Evolutionary conservation across 2,797 vertebrate genomes (phyloP), one percentile per base, ranked within the genome.

Genomic region (Centroberyx gerrardi): DNA sequence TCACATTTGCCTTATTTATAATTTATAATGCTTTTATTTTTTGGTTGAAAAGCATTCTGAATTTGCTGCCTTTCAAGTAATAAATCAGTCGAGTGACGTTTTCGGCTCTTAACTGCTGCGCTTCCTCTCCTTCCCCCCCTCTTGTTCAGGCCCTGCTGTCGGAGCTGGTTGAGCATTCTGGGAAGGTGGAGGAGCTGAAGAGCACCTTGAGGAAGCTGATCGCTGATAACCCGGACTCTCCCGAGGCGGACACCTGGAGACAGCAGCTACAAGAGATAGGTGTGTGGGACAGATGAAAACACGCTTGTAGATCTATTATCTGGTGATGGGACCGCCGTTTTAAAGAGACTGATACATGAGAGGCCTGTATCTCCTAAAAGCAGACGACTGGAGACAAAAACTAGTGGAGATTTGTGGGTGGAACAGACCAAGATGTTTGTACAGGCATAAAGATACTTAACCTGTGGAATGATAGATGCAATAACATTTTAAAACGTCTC

Each of bases 241-340:
- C 97, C 3, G 98, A 99, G 92, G 96, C 96, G 17, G 95, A 95
- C 63, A 94, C 87, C 68, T 99, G 98, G 98, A 97, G 94, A 87
- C 95, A 95, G 83, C 97, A 97, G 93, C 96, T 98, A 74, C 95
- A 96, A 14, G 97, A 99, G 60, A 95, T 99, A 66, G 96, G 98
- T 99, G 93, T 82, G 96, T 93, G 69, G 76, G 85, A 15, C 56
- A 58, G 29, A 46, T 17, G 22, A 40, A 22, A 10, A 29, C 9
- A n/a, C 5, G 10, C 22, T 10, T 14, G 59, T 29, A 40, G 18
- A 61, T 40, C 13, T 40, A 7, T 10, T 12, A 22, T 14, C 36
- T 13, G 13, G 12, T 40, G 9, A 58, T 33, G 8, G 8, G 14
- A 29, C n/a, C 51, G 28, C 8, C 17, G 14, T 18, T 66, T 61